Base-by-base conservation (phyloP, 1,140 invertebrate genomes). In the Tribolium madens region DNA sequence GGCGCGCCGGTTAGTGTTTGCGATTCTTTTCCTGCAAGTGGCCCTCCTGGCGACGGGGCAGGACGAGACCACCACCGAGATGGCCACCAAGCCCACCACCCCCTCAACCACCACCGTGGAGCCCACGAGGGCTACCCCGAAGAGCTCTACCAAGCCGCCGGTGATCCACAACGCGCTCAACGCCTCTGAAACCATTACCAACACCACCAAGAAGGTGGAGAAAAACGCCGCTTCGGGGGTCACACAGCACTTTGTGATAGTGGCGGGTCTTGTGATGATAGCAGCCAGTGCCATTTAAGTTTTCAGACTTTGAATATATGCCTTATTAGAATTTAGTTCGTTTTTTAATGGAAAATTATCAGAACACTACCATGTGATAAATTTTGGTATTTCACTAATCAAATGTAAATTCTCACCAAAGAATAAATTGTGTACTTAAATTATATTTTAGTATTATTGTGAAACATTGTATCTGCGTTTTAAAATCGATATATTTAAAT, bases 401-500 rank as follows among this genome's bases (percentile, higher is more conserved):
- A 64, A 33, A 64, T 33, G 12, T 64, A 64, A 64, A 33, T 64
- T 64, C 31, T 33, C 57, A 64, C 57, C 57, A 64, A 64, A 64
- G 57, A 64, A 33, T 14, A 64, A 57, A 33, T 64, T 64, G 57
- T 33, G 57, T 64, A 64, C 57, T 64, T 64, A 31, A 64, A 42
- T n/a, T 42, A 6, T 31, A 42, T 42, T 42, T 42, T 42, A 42
- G 36, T 42, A 2, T 42, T 42, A 42, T 42, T 42, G n/a, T 42
- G n/a, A 10, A 42, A 42, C 6, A 26, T 4, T 42, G 36, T 42
- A 42, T 42, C n/a, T n/a, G 36, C 1, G n/a, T 2, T n/a, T 42
- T 42, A 4, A 42, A 10, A 42, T 10, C 36, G 36, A 42, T n/a
- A 42, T 42, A 42, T 42, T 42, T 57, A 18, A 57, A 57, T 57